A percentile compares a stretch with the other conserved stretches of the same genome.
These are phyloP conservation scores for Nemotelus nigrinus DNA, from an alignment of 2,888 invertebrate species.

Conservation along the genomic window DNA sequence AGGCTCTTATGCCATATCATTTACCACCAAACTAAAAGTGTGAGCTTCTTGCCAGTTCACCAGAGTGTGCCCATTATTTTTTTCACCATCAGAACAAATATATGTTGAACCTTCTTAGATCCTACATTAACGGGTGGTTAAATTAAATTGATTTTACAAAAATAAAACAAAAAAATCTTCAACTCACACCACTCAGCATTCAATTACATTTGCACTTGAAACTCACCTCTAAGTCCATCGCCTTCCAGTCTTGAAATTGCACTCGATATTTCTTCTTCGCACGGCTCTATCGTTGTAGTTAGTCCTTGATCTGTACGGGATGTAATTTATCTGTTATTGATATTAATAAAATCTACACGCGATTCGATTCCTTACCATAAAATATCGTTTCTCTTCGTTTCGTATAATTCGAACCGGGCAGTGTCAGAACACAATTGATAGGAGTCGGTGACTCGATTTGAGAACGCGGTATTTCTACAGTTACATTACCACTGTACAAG, in stretches of 20 bases:
- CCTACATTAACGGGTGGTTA: too few species aligned
- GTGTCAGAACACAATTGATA: slow-evolving; percentile 65
- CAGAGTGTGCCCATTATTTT: too few species aligned
- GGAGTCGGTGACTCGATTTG: slow-evolving; percentile 64
- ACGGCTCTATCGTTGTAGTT: slow-evolving; percentile 46
- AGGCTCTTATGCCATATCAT: too few species aligned
- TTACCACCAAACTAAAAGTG: too few species aligned
- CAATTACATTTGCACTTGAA: not conserved
- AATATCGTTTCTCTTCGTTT: slow-evolving; percentile 65
- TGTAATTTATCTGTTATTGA: slow-evolving; percentile 27
- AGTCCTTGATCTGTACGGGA: slow-evolving; percentile 47
- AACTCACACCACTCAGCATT: not conserved
- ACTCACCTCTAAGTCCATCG: slow-evolving; percentile 42
- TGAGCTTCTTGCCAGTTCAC: too few species aligned
- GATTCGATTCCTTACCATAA: slow-evolving; percentile 61
- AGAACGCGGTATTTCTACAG: slow-evolving; percentile 13
- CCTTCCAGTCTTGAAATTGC: slow-evolving; percentile 49
- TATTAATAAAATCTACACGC: slow-evolving; percentile 9
- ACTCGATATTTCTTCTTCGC: slow-evolving; percentile 48
- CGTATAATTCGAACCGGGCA: slow-evolving; percentile 65
- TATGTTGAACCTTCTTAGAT: too few species aligned
- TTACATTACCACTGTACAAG: slow-evolving; percentile 27
- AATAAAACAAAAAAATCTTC: too few species aligned
- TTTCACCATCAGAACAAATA: too few species aligned
- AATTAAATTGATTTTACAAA: too few species aligned